phyloP scores from a whole-genome alignment of 2,888 invertebrate species.

The Drosophila mulleri region DNA sequence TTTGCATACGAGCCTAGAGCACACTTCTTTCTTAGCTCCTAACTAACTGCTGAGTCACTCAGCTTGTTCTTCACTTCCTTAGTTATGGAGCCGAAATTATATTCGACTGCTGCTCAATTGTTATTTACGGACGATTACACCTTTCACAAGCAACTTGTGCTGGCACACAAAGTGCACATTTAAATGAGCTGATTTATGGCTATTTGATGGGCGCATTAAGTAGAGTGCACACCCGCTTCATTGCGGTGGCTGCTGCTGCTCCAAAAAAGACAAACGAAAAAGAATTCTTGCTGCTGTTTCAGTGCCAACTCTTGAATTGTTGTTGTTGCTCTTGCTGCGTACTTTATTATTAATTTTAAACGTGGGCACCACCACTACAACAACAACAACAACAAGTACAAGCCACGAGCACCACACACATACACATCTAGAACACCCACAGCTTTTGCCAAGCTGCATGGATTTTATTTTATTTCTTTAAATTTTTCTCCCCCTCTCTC shows the following conservation, averaged over 20 bases:
- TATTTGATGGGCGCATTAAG: constrained; percentile 74
- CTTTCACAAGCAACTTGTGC: constrained; percentile 42
- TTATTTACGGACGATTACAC: constrained; percentile 59
- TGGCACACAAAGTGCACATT: constrained; percentile 34
- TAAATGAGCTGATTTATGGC: constrained; percentile 80
- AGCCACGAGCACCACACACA: constrained; percentile 1
- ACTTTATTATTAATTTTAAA: constrained; percentile 75
- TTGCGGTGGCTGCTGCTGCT: constrained; percentile 30
- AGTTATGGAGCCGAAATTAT: constrained; percentile 20
- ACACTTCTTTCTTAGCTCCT: constrained; percentile 7
- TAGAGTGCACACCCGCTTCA: constrained; percentile 14
- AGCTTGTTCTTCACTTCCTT: constrained; percentile 21
- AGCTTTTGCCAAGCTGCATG: constrained; percentile 68
- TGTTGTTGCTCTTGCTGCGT: constrained; percentile 43
- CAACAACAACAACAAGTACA: constrained; percentile 39
- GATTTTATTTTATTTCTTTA: constrained; percentile 41
- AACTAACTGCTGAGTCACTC: constrained; percentile 8
- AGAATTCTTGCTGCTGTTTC: constrained; percentile 63
- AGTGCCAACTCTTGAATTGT: constrained; percentile 53
- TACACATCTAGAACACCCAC: constrained; percentile 58
- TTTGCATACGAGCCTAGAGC: constrained; percentile 25
- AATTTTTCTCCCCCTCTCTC: constrained; percentile 30
- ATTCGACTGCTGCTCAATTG: constrained; percentile 42
- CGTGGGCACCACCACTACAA: constrained; percentile 56
- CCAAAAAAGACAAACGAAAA: constrained; percentile 26